Base-by-base conservation (phyloP, 2,888 invertebrate species). In the Cheilosia grossa region DNA sequence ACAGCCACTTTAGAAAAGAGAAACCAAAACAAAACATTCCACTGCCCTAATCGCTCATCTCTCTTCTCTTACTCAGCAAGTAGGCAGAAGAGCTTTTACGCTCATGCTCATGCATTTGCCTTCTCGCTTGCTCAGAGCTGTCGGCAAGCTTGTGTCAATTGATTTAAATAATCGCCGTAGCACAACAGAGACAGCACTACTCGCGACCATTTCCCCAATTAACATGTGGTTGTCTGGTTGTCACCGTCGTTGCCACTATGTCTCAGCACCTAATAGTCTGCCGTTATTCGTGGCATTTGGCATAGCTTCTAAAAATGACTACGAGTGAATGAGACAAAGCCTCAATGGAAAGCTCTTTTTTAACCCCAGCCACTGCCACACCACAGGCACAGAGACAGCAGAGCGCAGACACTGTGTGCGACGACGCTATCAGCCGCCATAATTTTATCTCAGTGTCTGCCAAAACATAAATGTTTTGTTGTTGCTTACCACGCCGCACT, bases 141-240 rank as follows among this genome's bases (percentile, higher is more conserved):
- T 27, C 17, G 30, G 47, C 27, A 37, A 66, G 61, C 44, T 61
- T n/a, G n/a, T 40, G n/a, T 40, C 40, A 40, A 78, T 70, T 63
- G 70, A 70, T 70, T 70, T 42, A 69, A 49, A 70, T 17, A 30
- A 33, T 33, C 49, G n/a, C 63, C 10, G 49, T 42, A 42, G 82
- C 19, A 9, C 1, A 63, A 79, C 47, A 72, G 72, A 73, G 78
- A 81, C 51, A 54, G 37, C 61, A 42, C 63, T 30, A 63, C 21
- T 1, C 15, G 7, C 30, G 2, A n/a, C 6, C 13, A 42, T 59
- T 85, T 85, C 85, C 80, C 85, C 81, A 81, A 47, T 81, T 85
- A 85, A 85, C 85, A 85, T 85, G 85, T 85, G 85, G 85, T 85
- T 82, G 82, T 69, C 54, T 56, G 73, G 79, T 79, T 77, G 80